Evolutionary conservation across 1,140 invertebrate genomes (phyloP), one percentile per base, ranked within the genome.

Genomic region (Drosophila subpulchrella): DNA sequence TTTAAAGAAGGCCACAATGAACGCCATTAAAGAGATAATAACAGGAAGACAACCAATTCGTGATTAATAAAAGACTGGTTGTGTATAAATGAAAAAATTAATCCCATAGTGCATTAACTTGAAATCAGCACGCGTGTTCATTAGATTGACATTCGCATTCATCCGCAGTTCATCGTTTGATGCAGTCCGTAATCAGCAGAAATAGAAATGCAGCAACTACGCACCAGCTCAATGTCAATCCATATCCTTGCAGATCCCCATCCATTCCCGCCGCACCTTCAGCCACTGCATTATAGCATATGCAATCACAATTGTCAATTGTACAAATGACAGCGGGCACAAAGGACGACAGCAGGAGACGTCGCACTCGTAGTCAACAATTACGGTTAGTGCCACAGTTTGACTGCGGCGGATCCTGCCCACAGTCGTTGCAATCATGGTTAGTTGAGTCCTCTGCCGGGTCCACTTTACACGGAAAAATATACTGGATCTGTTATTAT

Each of bases 271-370:
- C 38, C 12, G 44, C 51, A 71, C 50, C 57, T 56, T 57, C 50
- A 46, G 30, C 70, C 62, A 61, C 59, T 81, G 79, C 81, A 85
- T 84, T 74, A 81, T 86, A 85, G 63, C 81, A 85, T 86, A 85
- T 85, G 82, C 81, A 85, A 86, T 85, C 81, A 81, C 78, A 85
- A 85, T 85, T 86, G 81, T 85, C 81, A 85, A 86, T 85, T 85
- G 81, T 82, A 78, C 74, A 85, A 85, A 85, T 85, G 81, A 78
- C 78, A 85, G 82, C 44, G 73, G 60, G 63, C 42, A 73, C 42
- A 71, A 53, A 59, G 48, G 27, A 48, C 51, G 58, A 39, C 38
- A 20, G 47, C 51, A 55, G 30, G 46, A 58, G 63, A 77, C 55
- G 39, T 47, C 46, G 67, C 74, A 81, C 73, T 68, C 81, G 66